Base-by-base conservation (phyloP, 1,140 invertebrate species). In the Amyelois transitella region DNA sequence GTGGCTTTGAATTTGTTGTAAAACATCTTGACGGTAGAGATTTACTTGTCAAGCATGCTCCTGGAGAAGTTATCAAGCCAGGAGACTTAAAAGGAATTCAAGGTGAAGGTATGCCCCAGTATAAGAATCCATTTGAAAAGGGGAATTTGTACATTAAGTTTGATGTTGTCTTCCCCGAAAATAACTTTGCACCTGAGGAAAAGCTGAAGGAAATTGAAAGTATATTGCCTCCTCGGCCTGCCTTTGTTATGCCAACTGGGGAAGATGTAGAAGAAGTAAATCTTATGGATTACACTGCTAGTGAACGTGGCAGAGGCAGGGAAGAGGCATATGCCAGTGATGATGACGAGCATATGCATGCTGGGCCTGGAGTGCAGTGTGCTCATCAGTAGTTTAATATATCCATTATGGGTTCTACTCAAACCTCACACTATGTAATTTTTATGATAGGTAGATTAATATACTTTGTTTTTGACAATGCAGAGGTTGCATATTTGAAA, bases 91-190 rank as follows among this genome's bases (percentile, higher is more conserved):
- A 96, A 83, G 92, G 92, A 59, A 91, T 99, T 43, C 88, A 91
- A 55, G 92, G 92, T 19, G 96, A 98, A 88, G 97, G 97, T 4
- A 99, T 99, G 97, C 97, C 97, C 0, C 88, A 91, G 6, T 93
- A 94, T 67, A 94, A 93, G 69, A 94, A 95, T 83, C 93, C 95
- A 28, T 94, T 94, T 75, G 93, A 96, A 61, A 94, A 93, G 73
- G 97, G 97, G 32, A 93, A 95, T 78, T 87, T 98, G n/a, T 95
- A 96, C 72, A 92, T 98, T 52, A 92, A 94, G 67, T 98, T 98
- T 88, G 91, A 92, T 72, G 93, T 98, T 10, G 91, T 91, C 51
- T 98, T 98, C 78, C 97, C 97, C 22, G 89, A 92, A 57, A 93
- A 92, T 66, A 91, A 96, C 73, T 98, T 97, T 86, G 90, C 92